Evolutionary conservation across 2,797 vertebrate genomes (phyloP), one percentile per base, ranked within the genome.

Genomic region (Miichthys miiuy): DNA sequence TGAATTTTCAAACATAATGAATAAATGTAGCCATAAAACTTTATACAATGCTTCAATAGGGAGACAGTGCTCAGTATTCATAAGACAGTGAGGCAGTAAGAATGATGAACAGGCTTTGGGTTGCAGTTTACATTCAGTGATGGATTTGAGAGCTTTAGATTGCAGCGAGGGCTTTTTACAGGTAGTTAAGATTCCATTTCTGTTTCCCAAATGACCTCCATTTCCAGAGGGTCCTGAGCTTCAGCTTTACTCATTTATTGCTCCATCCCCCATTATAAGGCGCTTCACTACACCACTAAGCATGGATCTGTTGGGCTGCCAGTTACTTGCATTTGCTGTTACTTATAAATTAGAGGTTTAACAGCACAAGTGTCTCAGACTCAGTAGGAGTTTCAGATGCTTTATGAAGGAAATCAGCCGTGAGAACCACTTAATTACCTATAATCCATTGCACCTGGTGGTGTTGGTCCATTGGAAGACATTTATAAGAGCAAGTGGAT

Each of bases 161-260:
- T 88, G 82, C 72, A 64, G 61, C 23, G 34, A 66, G 44, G 63
- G 80, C 77, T 88, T 89, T 88, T 89, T 86, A 85, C 83, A 87
- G 84, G 77, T 92, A 88, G 87, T 92, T 93, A 88, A 88, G 79
- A 92, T 93, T 92, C 87, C 80, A 84, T 89, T 89, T 90, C 84
- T 88, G 88, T 92, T 89, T 89, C 82, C 75, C 69, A 73, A 61
- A 79, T 88, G 86, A 92, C 92, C 91, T 91, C 84, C 73, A 88
- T 89, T 87, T 91, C 77, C 84, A 79, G 62, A 81, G 74, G 88
- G 89, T 87, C 87, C 78, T 65, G 85, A 87, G 80, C 80, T 89
- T 83, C 79, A 83, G 76, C 81, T 86, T 58, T 47, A 18, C 73
- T 87, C 81, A 72, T 92, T 87, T 84, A 89, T 72, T 85, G 71